Base-by-base conservation (phyloP, 1,140 invertebrate genomes). In the Maconellicoccus hirsutus region DNA sequence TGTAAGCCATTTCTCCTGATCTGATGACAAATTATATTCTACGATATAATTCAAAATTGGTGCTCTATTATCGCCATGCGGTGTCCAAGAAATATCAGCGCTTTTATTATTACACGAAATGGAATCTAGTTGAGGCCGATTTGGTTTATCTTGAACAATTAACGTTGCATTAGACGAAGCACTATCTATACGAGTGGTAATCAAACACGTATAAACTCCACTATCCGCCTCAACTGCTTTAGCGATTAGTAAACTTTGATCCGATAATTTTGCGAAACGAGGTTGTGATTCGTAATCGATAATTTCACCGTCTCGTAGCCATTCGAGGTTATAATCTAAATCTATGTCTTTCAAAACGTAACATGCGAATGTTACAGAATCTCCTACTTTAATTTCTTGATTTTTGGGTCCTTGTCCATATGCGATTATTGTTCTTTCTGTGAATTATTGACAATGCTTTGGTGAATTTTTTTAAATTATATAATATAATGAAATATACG, bases 141-240 rank as follows among this genome's bases (percentile, higher is more conserved):
- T 97, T 6, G 97, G 96, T n/a, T 93, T 90, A 81, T 97, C 96
- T 89, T 98, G 94, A 4, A 99, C 96, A 71, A 86, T 94, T 0
- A 99, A 82, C 70, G 91, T 93, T 8, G 96, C 95, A 74, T 86
- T 84, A 0, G 92, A 91, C 6, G 83, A 84, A 0, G 89, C 88
- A 75, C 90, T 85, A 78, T 98, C 97, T 21, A 98, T 81, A 3
- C 89, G 86, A 1, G 96, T 98, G 59, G 82, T 84, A 1, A 96
- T 96, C n/a, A 96, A 86, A 80, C 97, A 99, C 0, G 95, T 98
- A 77, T 98, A 98, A 63, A 85, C 86, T 14, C 94, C 96, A 10
- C 96, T 96, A 81, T 98, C 94, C 70, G 96, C 79, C 80, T 96
- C 94, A 25, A 88, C 91, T 14, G 94, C 96, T 80, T 96, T 94